These are phyloP conservation scores for Lordiphosa mommai DNA, from an alignment of 1,140 invertebrate genomes.

Conservation along the genomic window DNA sequence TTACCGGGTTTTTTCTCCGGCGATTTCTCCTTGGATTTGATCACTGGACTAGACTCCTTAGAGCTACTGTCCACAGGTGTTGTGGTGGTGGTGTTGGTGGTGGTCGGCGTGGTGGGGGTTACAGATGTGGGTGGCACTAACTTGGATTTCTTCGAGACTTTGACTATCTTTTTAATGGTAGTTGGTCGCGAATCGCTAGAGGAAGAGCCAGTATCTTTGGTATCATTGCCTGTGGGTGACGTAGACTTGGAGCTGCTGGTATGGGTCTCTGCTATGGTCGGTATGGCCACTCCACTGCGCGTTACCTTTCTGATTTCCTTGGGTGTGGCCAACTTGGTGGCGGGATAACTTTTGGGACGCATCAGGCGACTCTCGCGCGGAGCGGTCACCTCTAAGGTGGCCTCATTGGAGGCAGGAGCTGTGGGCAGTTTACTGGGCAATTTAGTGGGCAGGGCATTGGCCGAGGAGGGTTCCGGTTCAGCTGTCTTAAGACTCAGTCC, in stretches of 20 bases:
- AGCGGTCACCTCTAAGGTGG: not conserved
- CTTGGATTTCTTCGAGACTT: conserved; percentile 70
- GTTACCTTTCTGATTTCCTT: conserved; percentile 70
- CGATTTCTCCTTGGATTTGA: conserved; percentile 59
- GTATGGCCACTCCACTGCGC: conserved; percentile 56
- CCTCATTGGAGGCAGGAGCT: not conserved
- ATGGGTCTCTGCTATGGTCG: conserved; percentile 36
- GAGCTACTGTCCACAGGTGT: conserved; percentile 55
- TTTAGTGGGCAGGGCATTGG: conserved; percentile 27
- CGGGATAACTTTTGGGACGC: conserved; percentile 82
- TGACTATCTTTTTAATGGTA: conserved; percentile 55
- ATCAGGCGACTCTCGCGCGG: conserved; percentile 59
- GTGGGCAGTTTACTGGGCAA: conserved; percentile 29
- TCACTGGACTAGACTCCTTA: conserved; percentile 63
- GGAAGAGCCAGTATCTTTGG: conserved; percentile 37
- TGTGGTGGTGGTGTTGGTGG: conserved; percentile 55
- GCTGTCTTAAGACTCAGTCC: conserved; percentile 35
- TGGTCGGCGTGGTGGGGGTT: conserved; percentile 23
- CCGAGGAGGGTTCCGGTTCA: conserved; percentile 11
- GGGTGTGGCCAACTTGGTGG: conserved; percentile 68
- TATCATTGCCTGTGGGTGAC: conserved; percentile 30
- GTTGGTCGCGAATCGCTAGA: conserved; percentile 47
- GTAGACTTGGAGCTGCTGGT: conserved; percentile 42
- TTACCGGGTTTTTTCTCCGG: conserved; percentile 77
- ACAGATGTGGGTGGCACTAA: conserved; percentile 54